Base-by-base conservation (phyloP, 2,797 vertebrate species). In the Eurystomus glaucurus region DNA sequence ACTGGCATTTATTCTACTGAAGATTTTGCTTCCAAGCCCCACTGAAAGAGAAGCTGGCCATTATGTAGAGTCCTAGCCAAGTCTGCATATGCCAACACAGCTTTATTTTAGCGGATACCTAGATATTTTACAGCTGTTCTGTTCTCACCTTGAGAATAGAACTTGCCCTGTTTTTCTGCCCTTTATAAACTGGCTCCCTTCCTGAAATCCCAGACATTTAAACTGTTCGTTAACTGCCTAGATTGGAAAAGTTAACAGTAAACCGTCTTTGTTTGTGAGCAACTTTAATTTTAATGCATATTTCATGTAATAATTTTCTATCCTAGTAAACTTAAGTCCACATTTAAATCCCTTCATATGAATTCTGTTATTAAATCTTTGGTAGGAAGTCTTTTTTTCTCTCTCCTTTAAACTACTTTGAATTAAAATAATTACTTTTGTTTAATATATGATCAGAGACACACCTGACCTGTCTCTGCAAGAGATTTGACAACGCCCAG, bases 371-470 rank as follows among this genome's bases (percentile, higher is more conserved):
- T 86, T 93, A 94, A 70, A 28, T 51, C 71, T 82, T 74, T 7
- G 6, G 33, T 50, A 87, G 37, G 10, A 55, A 79, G 26, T 15
- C 19, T 51, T 70, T 69, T 64, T 55, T 46, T 48, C 45, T 35
- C 62, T 91, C 43, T 76, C 23, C 70, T 92, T 93, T 85, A 90
- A 96, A 87, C 20, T 61, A 1, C 23, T 31, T 48, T 39, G 85
- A 45, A 82, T 96, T 94, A 82, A 90, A 95, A 92, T 55, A 95
- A 87, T 93, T 84, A 10, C 79, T 95, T 96, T 88, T 94, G 64
- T 95, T 92, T 86, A 23, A n/a, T 41, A 29, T 1, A 11, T 66
- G 83, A 84, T 82, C 71, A 76, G 88, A 93, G 83, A 9, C 74
- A 93, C 83, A 85, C 92, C 92, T 95, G 72, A 85, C 80, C 85